phyloP scores from a whole-genome alignment of 2,888 invertebrate genomes.

The Cartodere bifasciata region DNA sequence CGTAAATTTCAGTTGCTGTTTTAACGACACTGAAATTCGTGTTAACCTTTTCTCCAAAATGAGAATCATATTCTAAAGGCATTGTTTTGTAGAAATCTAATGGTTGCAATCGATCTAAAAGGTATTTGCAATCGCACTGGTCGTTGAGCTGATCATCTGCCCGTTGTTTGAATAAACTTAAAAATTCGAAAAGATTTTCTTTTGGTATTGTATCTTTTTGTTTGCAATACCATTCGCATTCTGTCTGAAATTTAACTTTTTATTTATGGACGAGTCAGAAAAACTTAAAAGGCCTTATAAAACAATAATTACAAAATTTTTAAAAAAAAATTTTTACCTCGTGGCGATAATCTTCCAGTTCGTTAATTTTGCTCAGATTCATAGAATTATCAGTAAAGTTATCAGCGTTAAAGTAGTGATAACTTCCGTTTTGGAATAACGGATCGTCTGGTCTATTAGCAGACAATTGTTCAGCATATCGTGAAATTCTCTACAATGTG shows the following conservation, averaged over 20 bases:
- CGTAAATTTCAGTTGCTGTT: constrained; percentile 86
- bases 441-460: constrained; percentile 22
- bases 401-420: constrained; percentile 56
- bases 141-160: no score
- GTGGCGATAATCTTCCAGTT: background rate
- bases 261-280: background rate
- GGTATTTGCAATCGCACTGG: constrained; percentile 18
- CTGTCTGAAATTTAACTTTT: constrained; percentile 10
- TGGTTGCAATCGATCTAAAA: constrained; percentile 19
- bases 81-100: constrained; percentile 39
- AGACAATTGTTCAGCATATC: constrained; percentile 29
- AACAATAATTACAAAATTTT: background rate
- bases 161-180: no score
- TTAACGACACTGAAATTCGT: constrained; percentile 75
- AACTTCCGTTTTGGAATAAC: constrained; percentile 36
- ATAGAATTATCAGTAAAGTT: constrained; percentile 36
- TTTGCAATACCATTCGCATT: constrained; percentile 16
- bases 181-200: no score
- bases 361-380: background rate
- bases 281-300: no score
- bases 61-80: constrained; percentile 50
- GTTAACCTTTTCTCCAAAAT: constrained; percentile 65
- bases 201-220: constrained; percentile 9
- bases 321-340: constrained; percentile 1
- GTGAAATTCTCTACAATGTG: constrained; percentile 27